Evolutionary conservation across 2,113 vertebrate species (phyloP).

Genomic region (Oenanthe oenanthe): DNA sequence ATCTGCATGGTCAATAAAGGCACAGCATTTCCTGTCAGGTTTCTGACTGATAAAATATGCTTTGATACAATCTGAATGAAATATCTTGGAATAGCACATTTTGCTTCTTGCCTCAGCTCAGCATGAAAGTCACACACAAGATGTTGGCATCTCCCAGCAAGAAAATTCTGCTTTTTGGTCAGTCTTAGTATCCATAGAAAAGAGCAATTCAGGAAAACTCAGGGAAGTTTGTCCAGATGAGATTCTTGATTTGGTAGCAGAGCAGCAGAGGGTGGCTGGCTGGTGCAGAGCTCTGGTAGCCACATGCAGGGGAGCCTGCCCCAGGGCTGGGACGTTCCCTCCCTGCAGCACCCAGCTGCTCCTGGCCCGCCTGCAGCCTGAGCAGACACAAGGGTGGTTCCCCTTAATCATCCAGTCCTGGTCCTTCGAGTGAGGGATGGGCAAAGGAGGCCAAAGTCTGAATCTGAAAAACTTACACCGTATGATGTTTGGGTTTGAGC

Average conservation of each 20-base stretch:
- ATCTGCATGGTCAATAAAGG: not conserved
- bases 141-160: not conserved
- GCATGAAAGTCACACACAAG: not conserved
- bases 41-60: not conserved
- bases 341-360: not conserved
- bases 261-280: not conserved
- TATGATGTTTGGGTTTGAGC: not conserved
- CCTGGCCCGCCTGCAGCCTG: not conserved
- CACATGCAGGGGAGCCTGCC: not conserved
- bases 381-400: slow-evolving; percentile 8
- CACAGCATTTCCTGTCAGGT: not conserved
- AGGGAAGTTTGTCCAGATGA: not conserved
- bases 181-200: not conserved
- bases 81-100: not conserved
- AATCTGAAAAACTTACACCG: not conserved
- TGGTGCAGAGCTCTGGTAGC: not conserved
- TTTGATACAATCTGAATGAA: not conserved
- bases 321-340: not conserved
- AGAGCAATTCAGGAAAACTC: not conserved
- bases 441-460: not conserved
- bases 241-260: not conserved
- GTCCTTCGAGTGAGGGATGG: not conserved
- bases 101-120: not conserved
- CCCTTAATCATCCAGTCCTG: not conserved
- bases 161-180: slow-evolving; percentile 3